Evolutionary conservation across 1,140 invertebrate genomes (phyloP), one percentile per base, ranked within the genome.

Genomic region (Micrasema longulum): DNA sequence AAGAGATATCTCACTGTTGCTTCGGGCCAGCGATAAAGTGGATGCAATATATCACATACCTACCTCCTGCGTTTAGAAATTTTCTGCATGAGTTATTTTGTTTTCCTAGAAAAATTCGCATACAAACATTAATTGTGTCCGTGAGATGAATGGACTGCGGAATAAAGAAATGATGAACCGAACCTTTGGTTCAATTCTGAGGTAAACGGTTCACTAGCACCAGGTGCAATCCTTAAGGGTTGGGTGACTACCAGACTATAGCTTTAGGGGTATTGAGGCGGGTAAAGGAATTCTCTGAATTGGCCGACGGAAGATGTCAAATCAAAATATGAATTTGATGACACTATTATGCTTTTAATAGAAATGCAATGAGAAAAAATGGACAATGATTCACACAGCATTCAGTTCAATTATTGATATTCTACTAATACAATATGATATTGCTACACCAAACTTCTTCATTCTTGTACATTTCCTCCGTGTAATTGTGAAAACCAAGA

Each of bases 81-180:
- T 63, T 63, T 63, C 60, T 31, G 60, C 60, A 23, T 63, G 60
- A 16, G 22, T 5, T 63, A 47, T 35, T 63, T 47, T 47, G 26
- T 47, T 45, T 63, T 63, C 60, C 38, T 63, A 31, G 60, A 63
- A 47, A 23, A 7, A 6, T 63, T 45, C 60, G 26, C 60, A 63
- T n/a, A 47, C 60, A 63, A 47, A 63, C 60, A 63, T 45, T 63
- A 12, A 63, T 63, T 63, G 60, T 63, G 60, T 63, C 55, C 55
- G 43, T 47, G 60, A 14, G 23, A 45, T 63, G 60, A 63, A 63
- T 63, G 63, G 63, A 52, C 31, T 9, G 23, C 35, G 14, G 31
- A 31, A 69, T 60, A 69, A 69, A 69, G 67, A 69, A 14, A 69
- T 69, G 50, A 69, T 69, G 52, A 69, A 60, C 55, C 22, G 35